A percentile compares a stretch with the other conserved stretches of the same genome.
These are phyloP conservation scores for Nymphalis polychloros DNA, from an alignment of 2,888 invertebrate genomes.

Conservation along the genomic window DNA sequence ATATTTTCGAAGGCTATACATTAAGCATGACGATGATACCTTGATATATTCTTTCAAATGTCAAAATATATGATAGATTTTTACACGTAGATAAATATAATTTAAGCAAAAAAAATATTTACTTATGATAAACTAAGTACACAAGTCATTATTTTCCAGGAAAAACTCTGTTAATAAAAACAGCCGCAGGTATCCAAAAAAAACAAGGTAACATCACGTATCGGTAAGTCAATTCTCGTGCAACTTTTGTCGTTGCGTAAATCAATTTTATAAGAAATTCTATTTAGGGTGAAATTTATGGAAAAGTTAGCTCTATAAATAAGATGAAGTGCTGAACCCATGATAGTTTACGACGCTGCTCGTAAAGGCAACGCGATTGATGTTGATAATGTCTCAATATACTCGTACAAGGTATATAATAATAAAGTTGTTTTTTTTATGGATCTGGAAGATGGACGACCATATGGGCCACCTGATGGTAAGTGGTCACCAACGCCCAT, in stretches of 20 bases:
- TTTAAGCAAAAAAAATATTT: background rate
- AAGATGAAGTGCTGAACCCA: background rate
- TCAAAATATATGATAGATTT: too few species aligned
- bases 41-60: too few species aligned
- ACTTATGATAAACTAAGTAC: background rate
- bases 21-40: too few species aligned
- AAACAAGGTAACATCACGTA: background rate
- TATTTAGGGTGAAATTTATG: constrained; percentile 17
- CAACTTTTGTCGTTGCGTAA: constrained; percentile 8
- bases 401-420: too few species aligned
- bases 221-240: background rate
- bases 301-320: constrained; percentile 5
- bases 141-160: background rate
- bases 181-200: background rate
- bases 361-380: background rate
- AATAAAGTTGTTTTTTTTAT: too few species aligned
- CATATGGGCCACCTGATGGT: too few species aligned
- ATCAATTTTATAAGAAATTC: constrained; percentile 19
- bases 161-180: background rate
- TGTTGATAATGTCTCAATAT: constrained; percentile 1
- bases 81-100: too few species aligned
- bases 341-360: constrained; percentile 5
- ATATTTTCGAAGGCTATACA: too few species aligned
- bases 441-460: too few species aligned
- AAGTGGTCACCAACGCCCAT: too few species aligned